These are phyloP conservation scores for Sylvia borin DNA, from an alignment of 2,797 vertebrate species.

Conservation along the genomic window DNA sequence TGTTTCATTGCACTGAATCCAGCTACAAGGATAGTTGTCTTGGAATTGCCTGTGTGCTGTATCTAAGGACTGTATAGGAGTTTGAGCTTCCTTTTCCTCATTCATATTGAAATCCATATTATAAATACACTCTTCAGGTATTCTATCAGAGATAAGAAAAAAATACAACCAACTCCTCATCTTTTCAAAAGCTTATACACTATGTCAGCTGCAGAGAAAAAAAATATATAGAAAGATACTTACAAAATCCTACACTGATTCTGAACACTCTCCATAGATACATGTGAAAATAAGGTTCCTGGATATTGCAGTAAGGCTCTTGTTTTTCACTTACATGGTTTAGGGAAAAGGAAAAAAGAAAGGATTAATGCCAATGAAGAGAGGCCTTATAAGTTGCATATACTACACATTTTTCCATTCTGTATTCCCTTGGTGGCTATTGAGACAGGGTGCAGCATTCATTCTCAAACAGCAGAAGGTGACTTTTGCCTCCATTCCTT, in stretches of 20 bases:
- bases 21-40: not conserved
- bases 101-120: not conserved
- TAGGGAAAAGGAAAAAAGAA: not conserved
- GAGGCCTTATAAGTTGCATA: not conserved
- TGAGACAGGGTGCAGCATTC: not conserved
- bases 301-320: not conserved
- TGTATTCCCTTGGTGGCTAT: not conserved
- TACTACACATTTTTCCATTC: not conserved
- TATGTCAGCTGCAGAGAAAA: not conserved
- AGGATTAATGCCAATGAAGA: not conserved
- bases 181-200: not conserved
- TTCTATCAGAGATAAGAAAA: not conserved
- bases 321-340: not conserved
- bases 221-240: accelerated
- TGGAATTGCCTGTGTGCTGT: not conserved
- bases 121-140: not conserved
- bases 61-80: not conserved
- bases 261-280: not conserved
- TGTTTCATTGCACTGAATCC: not conserved
- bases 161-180: not conserved
- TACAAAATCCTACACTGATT: not conserved
- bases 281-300: not conserved
- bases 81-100: not conserved
- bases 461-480: not conserved
- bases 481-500: not conserved